Base-by-base conservation (phyloP, 2,797 vertebrate genomes). In the Luscinia luscinia region DNA sequence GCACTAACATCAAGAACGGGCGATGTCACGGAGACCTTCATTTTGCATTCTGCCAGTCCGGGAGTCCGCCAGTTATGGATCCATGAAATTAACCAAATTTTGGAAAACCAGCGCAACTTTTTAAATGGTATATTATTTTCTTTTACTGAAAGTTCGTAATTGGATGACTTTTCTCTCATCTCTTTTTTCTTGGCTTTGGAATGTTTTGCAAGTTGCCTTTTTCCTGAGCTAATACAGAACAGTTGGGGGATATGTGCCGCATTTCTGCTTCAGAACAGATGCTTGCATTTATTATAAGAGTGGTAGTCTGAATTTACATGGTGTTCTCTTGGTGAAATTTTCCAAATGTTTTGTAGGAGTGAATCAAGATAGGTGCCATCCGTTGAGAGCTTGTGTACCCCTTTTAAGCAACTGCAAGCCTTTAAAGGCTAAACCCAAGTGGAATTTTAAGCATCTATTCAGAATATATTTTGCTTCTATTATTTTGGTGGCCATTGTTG, bases 61-160 rank as follows among this genome's bases (percentile, higher is more conserved):
- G 99, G 99, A 78, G 98, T 99, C 91, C 98, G 99, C 58, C 99
- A 99, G 97, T 98, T 99, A 24, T 99, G 99, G 99, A 99, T 98
- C 93, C 98, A 99, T 52, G 99, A 99, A 98, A 99, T 99, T 95
- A 98, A 98, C 97, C 99, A 99, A 97, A 99, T 99, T 91, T 98
- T 99, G 87, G 99, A 99, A 98, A 99, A 98, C 97, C 99, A 99
- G 97, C 99, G 98, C 96, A 99, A 99, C 97, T 99, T 99, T 96
- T 98, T 99, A 98, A 99, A 99, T 94, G 99, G 99, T 99, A 98
- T 97, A 8, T 84, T 6, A 34, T 80, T 86, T 79, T 40, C 17
- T 90, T 58, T 91, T 38, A 15, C 38, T 26, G 20, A 12, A 84
- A 67, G 55, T 67, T 93, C 1, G 0, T 79, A 82, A 87, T 24